Base-by-base conservation (phyloP, 1,140 invertebrate genomes). In the Drosophila cardini region DNA sequence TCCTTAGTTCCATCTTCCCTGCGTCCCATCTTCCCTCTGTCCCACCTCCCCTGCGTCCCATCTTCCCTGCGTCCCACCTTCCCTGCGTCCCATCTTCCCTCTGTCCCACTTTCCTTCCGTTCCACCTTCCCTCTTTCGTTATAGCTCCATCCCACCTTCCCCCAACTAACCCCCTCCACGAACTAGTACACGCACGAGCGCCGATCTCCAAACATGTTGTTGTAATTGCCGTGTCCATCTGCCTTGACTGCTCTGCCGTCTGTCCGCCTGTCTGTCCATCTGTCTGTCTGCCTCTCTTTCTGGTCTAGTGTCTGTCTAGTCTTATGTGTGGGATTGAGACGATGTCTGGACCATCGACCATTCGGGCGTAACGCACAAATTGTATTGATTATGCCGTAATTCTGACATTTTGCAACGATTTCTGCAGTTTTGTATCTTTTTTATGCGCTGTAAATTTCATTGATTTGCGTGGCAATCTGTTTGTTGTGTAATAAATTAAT, bases 401-500 rank as follows among this genome's bases (percentile, higher is more conserved):
- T 4, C 52, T 63, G 69, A 30, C 8, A 16, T 56, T 7, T 16
- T 10, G 32, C 13, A 13, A 11, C 11, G 46, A 69, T 80, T 65
- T 53, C 79, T 69, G 79, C 53, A 80, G 52, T 83, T 84, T 79
- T 77, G 70, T 53, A 77, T 73, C 53, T 45, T 42, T 61, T 77
- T 74, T 61, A 72, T 75, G 77, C 69, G 42, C 72, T 40, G 73
- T 80, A 74, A 80, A 82, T 76, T 75, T 67, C 43, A 73, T 83
- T 83, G 83, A 87, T 87, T 87, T 76, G 83, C 83, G 46, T 76
- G 78, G 81, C 81, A 84, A 84, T 84, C 81, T 84, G 81, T 74
- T 84, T 74, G 76, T 78, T 82, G 68, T 81, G 79, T 81, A 83
- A 89, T 87, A 87, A 87, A 87, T 87, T 79, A 87, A 87, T 87